Base-by-base conservation (phyloP, 2,888 invertebrate genomes). In the Argyresthia albistria region DNA sequence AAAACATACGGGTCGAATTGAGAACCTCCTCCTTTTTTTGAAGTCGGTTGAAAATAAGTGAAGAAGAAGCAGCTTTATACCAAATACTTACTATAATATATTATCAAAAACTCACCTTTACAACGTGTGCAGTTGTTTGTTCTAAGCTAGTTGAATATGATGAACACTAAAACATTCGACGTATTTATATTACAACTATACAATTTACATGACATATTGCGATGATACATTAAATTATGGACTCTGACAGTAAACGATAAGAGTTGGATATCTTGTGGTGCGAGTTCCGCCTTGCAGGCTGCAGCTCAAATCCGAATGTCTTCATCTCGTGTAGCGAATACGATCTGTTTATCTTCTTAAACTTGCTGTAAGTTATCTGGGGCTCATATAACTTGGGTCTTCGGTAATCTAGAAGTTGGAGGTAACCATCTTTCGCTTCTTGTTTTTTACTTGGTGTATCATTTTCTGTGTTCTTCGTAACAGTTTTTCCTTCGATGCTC, bases 141-240 rank as follows among this genome's bases (percentile, higher is more conserved):
- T 4, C 25, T 25, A 25, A 25, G 6, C 25, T 6, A 25, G 25
- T 25, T 6, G 25, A 25, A 6, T 25, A 6, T 4, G 6, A 6
- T 25, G 3, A 25, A 6, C 2, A 25, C 25, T 25, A 25, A 25
- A 25, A 25, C 6, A 25, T 2, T 25, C 25, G 25, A 25, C 6
- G 6, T 25, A n/a, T n/a, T n/a, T n/a, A n/a, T n/a, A n/a, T 25
- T 25, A 25, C 3, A 25, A 2, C 25, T 25, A 25, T n/a, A 46
- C 46, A 35, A 35, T 46, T 16, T 46, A 48, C 48, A 36, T 35
- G 15, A 14, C 45, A 45, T 45, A 12, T 45, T 9, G 45, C 45
- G n/a, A 45, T 70, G 66, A 80, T 83, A 65, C 77, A 59, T 66
- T 80, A 83, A 65, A 79, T 58, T 58, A 81, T 74, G 63, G 69